Percentiles rank a stretch among this genome's conserved stretches.
Evolutionary conservation across 1,140 invertebrate genomes (phyloP).

Genomic region (Zaprionus vittiger): DNA sequence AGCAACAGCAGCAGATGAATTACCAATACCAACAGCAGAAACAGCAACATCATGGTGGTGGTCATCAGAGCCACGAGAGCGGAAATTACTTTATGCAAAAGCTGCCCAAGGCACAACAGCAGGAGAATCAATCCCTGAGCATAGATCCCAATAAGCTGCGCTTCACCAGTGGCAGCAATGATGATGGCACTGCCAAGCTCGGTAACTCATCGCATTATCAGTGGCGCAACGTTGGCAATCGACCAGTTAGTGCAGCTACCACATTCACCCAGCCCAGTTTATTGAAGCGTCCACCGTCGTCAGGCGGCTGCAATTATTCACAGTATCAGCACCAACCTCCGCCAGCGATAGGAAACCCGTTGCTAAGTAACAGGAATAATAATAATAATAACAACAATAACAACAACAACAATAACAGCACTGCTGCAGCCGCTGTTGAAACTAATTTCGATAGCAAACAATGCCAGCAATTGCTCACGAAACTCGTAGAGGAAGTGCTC

Average conservation of each 20-base stretch:
- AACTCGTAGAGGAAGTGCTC: constrained; percentile 66
- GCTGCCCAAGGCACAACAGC: constrained; percentile 62
- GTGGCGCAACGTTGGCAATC: constrained; percentile 68
- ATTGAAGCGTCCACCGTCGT: constrained; percentile 45
- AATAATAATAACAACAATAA: constrained; percentile 8
- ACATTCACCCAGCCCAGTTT: constrained; percentile 43
- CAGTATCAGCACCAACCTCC: constrained; percentile 53
- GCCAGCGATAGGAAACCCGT: neutral
- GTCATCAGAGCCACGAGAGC: constrained; percentile 50
- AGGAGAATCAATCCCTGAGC: constrained; percentile 70
- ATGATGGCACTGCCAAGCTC: constrained; percentile 65
- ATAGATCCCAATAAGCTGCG: constrained; percentile 77
- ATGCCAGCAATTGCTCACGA: constrained; percentile 59
- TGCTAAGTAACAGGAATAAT: neutral
- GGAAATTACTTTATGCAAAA: constrained; percentile 73
- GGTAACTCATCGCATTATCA: constrained; percentile 67
- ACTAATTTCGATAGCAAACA: constrained; percentile 39
- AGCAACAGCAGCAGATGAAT: constrained; percentile 38
- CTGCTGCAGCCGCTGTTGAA: neutral
- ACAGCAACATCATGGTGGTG: constrained; percentile 54
- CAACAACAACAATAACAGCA: constrained; percentile 10
- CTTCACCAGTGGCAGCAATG: constrained; percentile 63
- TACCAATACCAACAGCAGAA: constrained; percentile 54
- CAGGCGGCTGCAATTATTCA: constrained; percentile 23
- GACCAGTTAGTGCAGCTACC: constrained; percentile 49